Evolutionary conservation across 2,797 vertebrate genomes (phyloP).

Genomic region (Ctenosaura bakeri): DNA sequence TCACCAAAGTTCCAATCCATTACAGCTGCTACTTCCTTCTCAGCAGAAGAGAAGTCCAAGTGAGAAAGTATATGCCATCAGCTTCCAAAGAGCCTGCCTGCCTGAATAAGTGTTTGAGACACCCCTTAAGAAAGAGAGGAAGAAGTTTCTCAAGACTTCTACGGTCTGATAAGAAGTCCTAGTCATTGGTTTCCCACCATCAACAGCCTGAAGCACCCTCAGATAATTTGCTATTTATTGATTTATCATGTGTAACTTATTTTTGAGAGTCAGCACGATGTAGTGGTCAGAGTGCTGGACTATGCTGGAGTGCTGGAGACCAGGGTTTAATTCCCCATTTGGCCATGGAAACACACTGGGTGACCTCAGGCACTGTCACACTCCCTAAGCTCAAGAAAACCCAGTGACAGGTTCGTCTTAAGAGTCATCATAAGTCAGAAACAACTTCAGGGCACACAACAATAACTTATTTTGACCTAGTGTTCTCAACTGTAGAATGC

Average conservation of each 20-base stretch:
- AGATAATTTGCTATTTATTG: not conserved
- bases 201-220: not conserved
- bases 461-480: not conserved
- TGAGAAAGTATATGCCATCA: not conserved
- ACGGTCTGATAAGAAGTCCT: not conserved
- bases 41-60: not conserved
- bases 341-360: too few relatives aligned
- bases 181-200: not conserved
- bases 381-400: too few relatives aligned
- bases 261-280: not conserved
- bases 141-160: not conserved
- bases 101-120: not conserved
- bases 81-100: not conserved
- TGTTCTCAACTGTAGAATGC: not conserved
- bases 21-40: too few relatives aligned
- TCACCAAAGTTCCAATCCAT: too few relatives aligned
- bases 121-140: not conserved
- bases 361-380: too few relatives aligned
- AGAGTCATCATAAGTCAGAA: too few relatives aligned
- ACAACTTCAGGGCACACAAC: too few relatives aligned
- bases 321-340: too few relatives aligned
- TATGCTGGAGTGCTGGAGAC: too few relatives aligned
- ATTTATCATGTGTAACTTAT: not conserved
- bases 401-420: too few relatives aligned
- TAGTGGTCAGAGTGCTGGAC: too few relatives aligned